Evolutionary conservation across 2,113 vertebrate species (phyloP).

Genomic region (Dasypus novemcinctus): DNA sequence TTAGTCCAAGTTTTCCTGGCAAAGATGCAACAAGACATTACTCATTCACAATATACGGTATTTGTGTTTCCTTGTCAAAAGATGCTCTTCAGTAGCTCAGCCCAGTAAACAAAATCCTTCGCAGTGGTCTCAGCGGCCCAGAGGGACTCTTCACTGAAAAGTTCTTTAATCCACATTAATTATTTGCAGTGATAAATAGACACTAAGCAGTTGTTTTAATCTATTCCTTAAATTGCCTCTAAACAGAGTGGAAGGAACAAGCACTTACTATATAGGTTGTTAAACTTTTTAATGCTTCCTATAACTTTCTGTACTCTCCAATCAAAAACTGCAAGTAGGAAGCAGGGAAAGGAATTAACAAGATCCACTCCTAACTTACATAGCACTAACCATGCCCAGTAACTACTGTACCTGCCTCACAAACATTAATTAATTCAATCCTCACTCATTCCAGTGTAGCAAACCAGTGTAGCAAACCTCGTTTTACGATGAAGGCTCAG

Average conservation of each 20-base stretch:
- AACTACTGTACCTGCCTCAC: not conserved
- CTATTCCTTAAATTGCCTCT: constrained; percentile 23
- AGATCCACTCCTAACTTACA: not conserved
- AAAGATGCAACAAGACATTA: not conserved
- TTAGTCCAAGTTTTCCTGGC: not conserved
- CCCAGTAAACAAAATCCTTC: not conserved
- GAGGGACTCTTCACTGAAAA: not conserved
- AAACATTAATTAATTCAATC: not conserved
- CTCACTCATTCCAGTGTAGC: not conserved
- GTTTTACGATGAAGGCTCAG: not conserved
- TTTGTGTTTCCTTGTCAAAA: not conserved
- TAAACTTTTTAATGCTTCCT: not conserved
- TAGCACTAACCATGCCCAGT: not conserved
- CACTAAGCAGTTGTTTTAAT: not conserved
- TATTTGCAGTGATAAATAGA: not conserved
- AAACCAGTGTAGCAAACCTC: not conserved
- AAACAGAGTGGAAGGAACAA: not conserved
- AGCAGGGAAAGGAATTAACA: not conserved
- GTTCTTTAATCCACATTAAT: not conserved
- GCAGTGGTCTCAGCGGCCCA: not conserved
- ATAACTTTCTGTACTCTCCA: not conserved
- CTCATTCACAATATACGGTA: not conserved
- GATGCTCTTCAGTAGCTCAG: not conserved
- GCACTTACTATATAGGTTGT: not conserved
- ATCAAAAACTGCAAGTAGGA: not conserved